A percentile compares a stretch with the other conserved stretches of the same genome.
These are phyloP conservation scores for Boulengeromyrus knoepffleri DNA, from an alignment of 2,113 vertebrate genomes.

Conservation along the genomic window DNA sequence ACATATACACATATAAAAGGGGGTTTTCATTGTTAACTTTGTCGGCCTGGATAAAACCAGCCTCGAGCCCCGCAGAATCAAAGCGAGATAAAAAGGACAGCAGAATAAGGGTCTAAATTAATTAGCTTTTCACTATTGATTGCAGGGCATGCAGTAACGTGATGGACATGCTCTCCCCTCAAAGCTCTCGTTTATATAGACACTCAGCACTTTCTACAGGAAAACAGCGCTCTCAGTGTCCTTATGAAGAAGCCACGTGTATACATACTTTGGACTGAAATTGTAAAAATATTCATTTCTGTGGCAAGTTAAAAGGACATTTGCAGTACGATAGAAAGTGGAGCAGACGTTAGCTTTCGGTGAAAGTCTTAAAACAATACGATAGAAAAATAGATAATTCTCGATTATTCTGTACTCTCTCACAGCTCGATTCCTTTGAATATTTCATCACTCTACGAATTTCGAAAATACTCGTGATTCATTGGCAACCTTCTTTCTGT, in stretches of 20 bases:
- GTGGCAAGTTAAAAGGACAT: slow-evolving; percentile 25
- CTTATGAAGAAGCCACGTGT: not conserved
- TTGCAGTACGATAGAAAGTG: slow-evolving; percentile 34
- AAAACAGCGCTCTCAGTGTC: not conserved
- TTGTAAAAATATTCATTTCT: slow-evolving; percentile 11
- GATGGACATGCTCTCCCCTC: not conserved
- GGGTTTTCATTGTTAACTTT: not conserved
- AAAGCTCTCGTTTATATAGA: not conserved
- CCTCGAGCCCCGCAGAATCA: not conserved
- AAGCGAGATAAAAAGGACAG: not conserved
- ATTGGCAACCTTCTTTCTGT: not conserved
- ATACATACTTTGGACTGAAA: not conserved
- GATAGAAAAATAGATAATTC: slow-evolving; percentile 55
- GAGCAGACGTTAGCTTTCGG: slow-evolving; percentile 42
- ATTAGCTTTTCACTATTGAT: not conserved
- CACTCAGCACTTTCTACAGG: not conserved
- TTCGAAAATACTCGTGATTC: slow-evolving; percentile 29
- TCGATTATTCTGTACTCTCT: slow-evolving; percentile 21
- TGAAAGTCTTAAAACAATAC: slow-evolving; percentile 36
- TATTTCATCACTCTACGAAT: slow-evolving; percentile 4
- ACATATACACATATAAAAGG: slow-evolving; percentile 2
- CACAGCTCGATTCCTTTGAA: not conserved
- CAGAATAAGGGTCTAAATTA: not conserved
- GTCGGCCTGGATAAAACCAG: not conserved
- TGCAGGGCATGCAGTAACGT: not conserved